Base-by-base conservation (phyloP, 2,888 invertebrate genomes). In the Molorchus minor region DNA sequence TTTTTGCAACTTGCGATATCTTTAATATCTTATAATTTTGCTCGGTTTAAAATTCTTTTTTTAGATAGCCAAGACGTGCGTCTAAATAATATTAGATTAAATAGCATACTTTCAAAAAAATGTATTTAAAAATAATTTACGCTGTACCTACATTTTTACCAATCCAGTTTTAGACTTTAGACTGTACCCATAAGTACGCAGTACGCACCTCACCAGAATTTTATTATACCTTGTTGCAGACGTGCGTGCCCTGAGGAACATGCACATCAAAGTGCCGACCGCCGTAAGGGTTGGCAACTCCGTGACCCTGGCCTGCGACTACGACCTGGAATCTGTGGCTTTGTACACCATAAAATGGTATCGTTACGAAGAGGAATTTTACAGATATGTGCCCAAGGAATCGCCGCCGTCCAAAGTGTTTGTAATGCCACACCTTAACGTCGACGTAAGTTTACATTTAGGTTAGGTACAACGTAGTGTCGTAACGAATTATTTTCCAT, bases 331-430 rank as follows among this genome's bases (percentile, higher is more conserved):
- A 68, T 80, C 82, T 46, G 84, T 81, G 51, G 80, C 81, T 19
- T 76, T 85, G 20, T 85, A 84, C 75, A 82, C 84, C 49, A 83
- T 84, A 72, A 84, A 84, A 75, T 85, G 84, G 84, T 85, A 84
- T 75, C 79, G 81, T 61, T 81, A 82, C 62, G 82, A 81, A 61
- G 80, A 81, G 53, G 84, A 85, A 73, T 84, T 85, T 75, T 85
- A 84, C 75, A 79, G 84, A 64, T 85, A 77, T 72, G 82, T 84
- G 43, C 84, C 85, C 16, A 84, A 84, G 71, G 84, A 84, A 67
- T 80, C 82, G 41, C 84, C 84, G 4, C 82, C 84, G 3, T 81
- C 82, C 25, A 81, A 81, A 65, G 82, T 81, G 60, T 85, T 84
- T 71, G 78, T 80, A 10, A 76, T 82, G 69, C 79, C 81, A 3